These are phyloP conservation scores for Anthoscopus minutus DNA, from an alignment of 2,113 vertebrate genomes.

Conservation along the genomic window DNA sequence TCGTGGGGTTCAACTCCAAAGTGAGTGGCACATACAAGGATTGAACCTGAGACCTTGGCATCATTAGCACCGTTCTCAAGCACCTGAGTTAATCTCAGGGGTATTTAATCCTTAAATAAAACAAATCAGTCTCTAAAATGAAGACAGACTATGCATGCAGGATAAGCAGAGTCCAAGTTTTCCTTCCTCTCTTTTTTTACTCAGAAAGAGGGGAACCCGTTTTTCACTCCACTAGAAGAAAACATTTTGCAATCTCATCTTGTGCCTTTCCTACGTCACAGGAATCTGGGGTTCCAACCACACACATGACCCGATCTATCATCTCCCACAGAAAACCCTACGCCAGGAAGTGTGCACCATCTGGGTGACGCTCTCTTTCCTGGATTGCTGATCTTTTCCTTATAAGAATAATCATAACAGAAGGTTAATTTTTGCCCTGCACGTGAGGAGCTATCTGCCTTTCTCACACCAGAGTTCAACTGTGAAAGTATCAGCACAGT, in stretches of 20 bases:
- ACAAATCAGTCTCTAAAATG: background rate
- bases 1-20: fast-evolving
- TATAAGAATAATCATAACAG: fast-evolving
- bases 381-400: background rate
- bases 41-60: too few relatives aligned
- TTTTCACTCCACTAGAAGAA: background rate
- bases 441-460: fast-evolving
- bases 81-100: background rate
- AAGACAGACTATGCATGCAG: fast-evolving
- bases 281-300: background rate
- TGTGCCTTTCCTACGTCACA: background rate
- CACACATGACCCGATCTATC: background rate
- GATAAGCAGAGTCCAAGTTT: background rate
- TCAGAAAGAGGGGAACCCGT: background rate
- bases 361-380: background rate
- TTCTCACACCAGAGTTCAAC: background rate
- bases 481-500: background rate
- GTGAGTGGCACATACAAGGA: background rate
- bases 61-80: fast-evolving
- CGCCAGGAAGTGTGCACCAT: background rate
- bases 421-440: background rate
- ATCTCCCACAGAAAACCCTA: background rate
- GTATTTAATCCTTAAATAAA: background rate
- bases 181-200: background rate
- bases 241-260: conserved; percentile 35